Percentiles rank a stretch among this genome's conserved stretches.
phyloP scores from a whole-genome alignment of 1,140 invertebrate species.

The Drosophila rhopaloa region DNA sequence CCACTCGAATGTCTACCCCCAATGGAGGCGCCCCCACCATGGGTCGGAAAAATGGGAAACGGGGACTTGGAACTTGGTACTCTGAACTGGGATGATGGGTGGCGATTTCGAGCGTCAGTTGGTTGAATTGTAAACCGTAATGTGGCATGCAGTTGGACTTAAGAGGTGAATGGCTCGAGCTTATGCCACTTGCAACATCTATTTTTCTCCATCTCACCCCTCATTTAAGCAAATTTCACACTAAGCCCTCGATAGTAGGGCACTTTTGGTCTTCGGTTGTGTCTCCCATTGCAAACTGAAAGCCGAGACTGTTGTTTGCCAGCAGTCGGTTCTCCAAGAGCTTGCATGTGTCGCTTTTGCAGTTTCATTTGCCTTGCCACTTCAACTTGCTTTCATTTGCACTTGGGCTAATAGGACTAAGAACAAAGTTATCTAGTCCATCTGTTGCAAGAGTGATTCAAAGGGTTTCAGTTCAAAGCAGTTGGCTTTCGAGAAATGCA shows the following conservation, averaged over 20 bases:
- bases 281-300: constrained; percentile 18
- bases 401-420: neutral
- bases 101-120: constrained; percentile 61
- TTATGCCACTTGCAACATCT: constrained; percentile 15
- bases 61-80: neutral
- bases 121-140: constrained; percentile 53
- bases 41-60: neutral
- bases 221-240: constrained; percentile 70
- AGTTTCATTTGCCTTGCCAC: constrained; percentile 4
- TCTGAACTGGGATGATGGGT: constrained; percentile 12
- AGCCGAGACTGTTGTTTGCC: constrained; percentile 48
- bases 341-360: constrained; percentile 6
- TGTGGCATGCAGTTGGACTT: constrained; percentile 51
- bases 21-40: neutral
- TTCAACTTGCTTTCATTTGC: constrained; percentile 16
- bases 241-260: constrained; percentile 51
- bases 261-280: constrained; percentile 20
- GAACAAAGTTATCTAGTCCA: neutral
- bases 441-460: neutral
- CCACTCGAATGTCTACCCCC: constrained; percentile 48
- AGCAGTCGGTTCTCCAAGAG: constrained; percentile 13
- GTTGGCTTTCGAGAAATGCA: neutral
- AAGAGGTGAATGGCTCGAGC: constrained; percentile 68
- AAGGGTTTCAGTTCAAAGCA: neutral
- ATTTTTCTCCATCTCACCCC: constrained; percentile 30